phyloP scores from a whole-genome alignment of 2,113 vertebrate genomes.

The Thermophis baileyi region DNA sequence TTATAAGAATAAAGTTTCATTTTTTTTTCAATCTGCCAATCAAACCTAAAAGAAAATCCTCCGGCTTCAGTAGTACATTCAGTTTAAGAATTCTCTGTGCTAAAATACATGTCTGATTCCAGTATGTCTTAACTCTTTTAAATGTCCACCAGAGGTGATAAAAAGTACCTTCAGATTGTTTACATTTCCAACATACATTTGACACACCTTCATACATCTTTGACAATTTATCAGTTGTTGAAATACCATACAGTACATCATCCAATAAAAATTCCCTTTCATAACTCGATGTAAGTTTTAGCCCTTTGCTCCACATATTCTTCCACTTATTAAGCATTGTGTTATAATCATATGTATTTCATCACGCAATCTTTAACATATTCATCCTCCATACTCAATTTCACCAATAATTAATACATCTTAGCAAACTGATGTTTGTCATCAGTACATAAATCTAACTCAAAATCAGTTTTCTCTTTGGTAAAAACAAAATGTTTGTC shows the following conservation, averaged over 20 bases:
- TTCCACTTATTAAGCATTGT: background rate
- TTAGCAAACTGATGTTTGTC: background rate
- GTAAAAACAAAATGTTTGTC: background rate
- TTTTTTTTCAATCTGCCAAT: background rate
- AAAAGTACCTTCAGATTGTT: background rate
- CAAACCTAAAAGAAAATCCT: background rate
- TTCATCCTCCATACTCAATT: background rate
- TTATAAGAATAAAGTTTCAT: background rate
- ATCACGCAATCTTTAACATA: background rate
- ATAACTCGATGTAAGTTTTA: background rate
- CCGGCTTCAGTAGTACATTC: background rate
- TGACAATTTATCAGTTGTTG: background rate
- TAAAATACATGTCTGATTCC: background rate
- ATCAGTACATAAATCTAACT: background rate
- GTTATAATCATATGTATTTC: background rate
- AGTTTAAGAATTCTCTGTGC: background rate
- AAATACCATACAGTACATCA: background rate
- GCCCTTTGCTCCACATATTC: background rate
- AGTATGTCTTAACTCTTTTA: background rate
- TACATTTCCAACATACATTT: background rate
- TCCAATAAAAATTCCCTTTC: background rate
- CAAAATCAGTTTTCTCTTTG: background rate
- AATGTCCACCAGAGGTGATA: background rate
- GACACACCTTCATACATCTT: background rate
- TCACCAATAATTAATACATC: background rate